Conservation (phyloP, 2,797 vertebrate genomes). For the Chelidonichthys spinosus region DNA sequence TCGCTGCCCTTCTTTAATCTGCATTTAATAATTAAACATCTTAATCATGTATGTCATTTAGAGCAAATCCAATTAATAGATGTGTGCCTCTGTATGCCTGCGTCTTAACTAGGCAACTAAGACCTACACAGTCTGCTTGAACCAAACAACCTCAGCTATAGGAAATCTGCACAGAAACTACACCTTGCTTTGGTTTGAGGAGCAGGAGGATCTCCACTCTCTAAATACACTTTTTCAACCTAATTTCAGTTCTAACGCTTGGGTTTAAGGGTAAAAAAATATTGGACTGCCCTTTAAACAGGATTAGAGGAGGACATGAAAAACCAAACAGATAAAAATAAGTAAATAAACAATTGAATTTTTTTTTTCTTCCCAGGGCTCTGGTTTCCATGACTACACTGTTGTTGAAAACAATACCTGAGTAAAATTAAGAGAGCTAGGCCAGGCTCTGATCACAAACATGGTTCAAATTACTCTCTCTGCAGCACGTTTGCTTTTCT, state of each 20-base stretch:
- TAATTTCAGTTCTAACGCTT: not conserved
- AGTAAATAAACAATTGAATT: constrained; percentile 40
- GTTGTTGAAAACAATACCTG: constrained; percentile 90
- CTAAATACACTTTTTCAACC: not conserved
- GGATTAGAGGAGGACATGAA: constrained; percentile 34
- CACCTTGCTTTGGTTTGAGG: not conserved
- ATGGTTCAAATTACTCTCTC: constrained; percentile 87
- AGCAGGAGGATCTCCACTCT: not conserved
- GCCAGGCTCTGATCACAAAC: constrained; percentile 83
- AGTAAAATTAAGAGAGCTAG: constrained; percentile 76
- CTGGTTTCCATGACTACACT: constrained; percentile 85
- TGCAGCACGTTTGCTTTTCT: constrained; percentile 86
- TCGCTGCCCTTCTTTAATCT: no score
- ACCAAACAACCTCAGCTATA: not conserved
- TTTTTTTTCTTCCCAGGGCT: constrained; percentile 34
- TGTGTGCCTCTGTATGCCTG: not conserved
- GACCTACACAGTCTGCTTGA: not conserved
- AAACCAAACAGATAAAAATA: constrained; percentile 31
- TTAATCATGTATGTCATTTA: not conserved
- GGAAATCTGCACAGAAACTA: not conserved
- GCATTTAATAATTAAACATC: no score
- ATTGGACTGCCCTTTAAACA: constrained; percentile 11
- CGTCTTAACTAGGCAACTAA: not conserved
- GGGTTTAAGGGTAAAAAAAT: constrained; percentile 3
- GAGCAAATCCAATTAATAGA: not conserved